Evolutionary conservation across 64 coral and sea anemone species (phyloP).

Genomic region (Montipora efflorescens): DNA sequence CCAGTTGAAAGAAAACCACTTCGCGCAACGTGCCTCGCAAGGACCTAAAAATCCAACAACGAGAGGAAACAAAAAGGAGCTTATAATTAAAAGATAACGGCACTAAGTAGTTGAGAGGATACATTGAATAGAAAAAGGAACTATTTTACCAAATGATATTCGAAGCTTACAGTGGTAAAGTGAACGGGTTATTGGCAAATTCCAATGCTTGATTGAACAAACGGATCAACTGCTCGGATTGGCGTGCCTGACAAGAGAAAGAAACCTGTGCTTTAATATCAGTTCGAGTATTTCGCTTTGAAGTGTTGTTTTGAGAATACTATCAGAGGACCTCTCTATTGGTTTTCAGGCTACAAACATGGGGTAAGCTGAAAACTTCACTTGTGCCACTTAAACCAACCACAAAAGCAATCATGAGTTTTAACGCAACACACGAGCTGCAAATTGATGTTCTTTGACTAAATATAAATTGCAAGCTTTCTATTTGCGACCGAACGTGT

Average conservation of each 20-base stretch:
- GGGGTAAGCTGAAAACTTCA: too few species aligned
- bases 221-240: slow-evolving; percentile 81
- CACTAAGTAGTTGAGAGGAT: not conserved
- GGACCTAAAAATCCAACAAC: slow-evolving; percentile 25
- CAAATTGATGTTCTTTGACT: too few species aligned
- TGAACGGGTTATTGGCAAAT: slow-evolving; percentile 78
- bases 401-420: too few species aligned
- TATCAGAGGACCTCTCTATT: not conserved
- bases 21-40: slow-evolving; percentile 80
- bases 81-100: not conserved
- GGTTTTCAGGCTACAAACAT: too few species aligned
- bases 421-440: too few species aligned
- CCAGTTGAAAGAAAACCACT: slow-evolving; percentile 44
- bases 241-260: not conserved
- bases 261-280: not conserved
- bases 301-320: not conserved
- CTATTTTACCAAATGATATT: not conserved
- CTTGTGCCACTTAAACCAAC: too few species aligned
- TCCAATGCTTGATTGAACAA: slow-evolving; percentile 83
- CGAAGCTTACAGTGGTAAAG: slow-evolving; percentile 70
- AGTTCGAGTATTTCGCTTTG: not conserved
- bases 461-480: too few species aligned
- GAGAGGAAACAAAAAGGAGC: not conserved
- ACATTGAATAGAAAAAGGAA: not conserved
- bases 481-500: too few species aligned